Evolutionary conservation across 2,113 vertebrate species (phyloP), one percentile per base, ranked within the genome.

Genomic region (Todiramphus chloris): DNA sequence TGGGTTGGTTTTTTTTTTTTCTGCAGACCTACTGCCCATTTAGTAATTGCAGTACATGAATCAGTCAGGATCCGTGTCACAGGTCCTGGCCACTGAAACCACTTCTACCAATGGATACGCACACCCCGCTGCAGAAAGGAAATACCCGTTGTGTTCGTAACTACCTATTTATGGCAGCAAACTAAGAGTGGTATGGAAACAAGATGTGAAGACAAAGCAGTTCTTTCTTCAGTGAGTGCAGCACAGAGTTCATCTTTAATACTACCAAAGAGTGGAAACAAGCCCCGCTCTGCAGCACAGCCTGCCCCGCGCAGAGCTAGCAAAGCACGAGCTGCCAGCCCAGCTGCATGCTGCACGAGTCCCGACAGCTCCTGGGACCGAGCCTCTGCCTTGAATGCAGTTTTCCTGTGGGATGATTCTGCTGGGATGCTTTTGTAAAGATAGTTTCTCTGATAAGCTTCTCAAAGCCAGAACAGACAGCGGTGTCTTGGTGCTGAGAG

Each of bases 31-130:
- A 60, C 72, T 91, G 94, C 56, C 62, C 51, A 27, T 67, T 92
- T 93, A 88, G 96, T 72, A 97, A 96, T 86, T 94, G 93, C 70
- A 94, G 90, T 46, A 89, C 53, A 89, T 46, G 73, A 93, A 90
- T 90, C 83, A 93, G 70, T 82, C 92, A 95, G 96, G 95, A 96
- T 88, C 53, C 85, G 81, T 95, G 95, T 95, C 94, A 88, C 53
- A 87, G 94, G 83, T 89, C 83, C 72, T 46, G 72, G 87, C 92
- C 76, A 89, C 68, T 30, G 24, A 68, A 68, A 75, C 67, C n/a
- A 27, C 77, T 86, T 94, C 78, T 90, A 83, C 70, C 67, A 35
- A 63, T 85, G 64, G 79, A 67, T 67, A 39, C 1, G 10, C 43
- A 44, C 51, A 64, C 33, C 41, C 17, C 35, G 53, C 30, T 83